Evolutionary conservation across 2,888 invertebrate species (phyloP), one percentile per base, ranked within the genome.

Genomic region (Dorcus parallelipipedus): DNA sequence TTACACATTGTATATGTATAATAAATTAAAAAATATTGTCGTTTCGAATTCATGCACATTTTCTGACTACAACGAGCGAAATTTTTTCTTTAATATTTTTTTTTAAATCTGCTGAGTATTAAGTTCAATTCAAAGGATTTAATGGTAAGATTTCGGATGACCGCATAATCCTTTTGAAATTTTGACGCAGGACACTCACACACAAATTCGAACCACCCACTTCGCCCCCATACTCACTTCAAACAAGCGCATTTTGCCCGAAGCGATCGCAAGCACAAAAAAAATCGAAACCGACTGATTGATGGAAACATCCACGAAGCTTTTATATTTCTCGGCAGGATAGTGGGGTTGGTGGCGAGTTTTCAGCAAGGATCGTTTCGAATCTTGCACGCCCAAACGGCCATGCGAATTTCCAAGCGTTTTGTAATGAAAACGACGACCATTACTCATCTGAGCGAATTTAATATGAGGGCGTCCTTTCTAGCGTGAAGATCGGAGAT

Each of bases 401-500:
- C 56, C 64, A 52, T 58, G 60, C 59, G 51, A 17, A 23, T 45
- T 45, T 62, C 71, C 68, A 65, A 67, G 64, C 54, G 45, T 53
- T n/a, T 51, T 40, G 52, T 61, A 68, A 67, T 64, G 64, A 63
- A n/a, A n/a, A 64, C 59, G 49, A 23, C 41, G 58, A 23, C 43
- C 51, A 69, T 58, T 61, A 69, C 56, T 63, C 64, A 64, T 61
- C 68, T 73, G 74, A 63, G 58, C 63, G 52, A 65, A 65, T 71
- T 68, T 59, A 67, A 58, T 60, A 62, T 63, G 69, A 71, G 71
- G 72, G 73, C 72, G 68, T 64, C 68, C 68, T 69, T 58, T 69
- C 68, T 71, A 74, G 67, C 76, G 74, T 76, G 65, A 78, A 78
- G 77, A 77, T 76, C 66, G 49, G 59, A 70, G 78, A 78, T 78